These are phyloP conservation scores for Drosophila ercepeae DNA, from an alignment of 1,140 invertebrate species.

Conservation along the genomic window DNA sequence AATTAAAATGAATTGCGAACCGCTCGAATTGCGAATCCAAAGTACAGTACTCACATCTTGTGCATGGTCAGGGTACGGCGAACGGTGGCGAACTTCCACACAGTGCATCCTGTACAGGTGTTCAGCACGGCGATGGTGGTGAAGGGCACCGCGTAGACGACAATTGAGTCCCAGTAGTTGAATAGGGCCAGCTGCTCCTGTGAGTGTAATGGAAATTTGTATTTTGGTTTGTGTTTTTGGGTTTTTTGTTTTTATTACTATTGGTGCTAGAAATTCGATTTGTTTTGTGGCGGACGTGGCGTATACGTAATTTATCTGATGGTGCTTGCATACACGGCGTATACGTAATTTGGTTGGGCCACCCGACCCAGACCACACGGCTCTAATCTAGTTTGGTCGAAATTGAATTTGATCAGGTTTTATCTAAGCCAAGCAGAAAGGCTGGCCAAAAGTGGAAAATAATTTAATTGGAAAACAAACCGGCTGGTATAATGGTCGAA, in stretches of 20 bases:
- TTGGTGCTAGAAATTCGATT: constrained; percentile 16
- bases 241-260: constrained; percentile 14
- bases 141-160: constrained; percentile 90
- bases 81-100: constrained; percentile 86
- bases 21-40: too few species aligned
- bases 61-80: constrained; percentile 85
- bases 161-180: constrained; percentile 88
- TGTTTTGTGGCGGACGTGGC: constrained; percentile 22
- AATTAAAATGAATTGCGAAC: too few species aligned
- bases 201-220: constrained; percentile 14
- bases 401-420: constrained; percentile 16
- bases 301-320: constrained; percentile 39
- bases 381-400: constrained; percentile 18
- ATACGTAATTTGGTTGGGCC: constrained; percentile 32
- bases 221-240: background rate
- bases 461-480: constrained; percentile 24
- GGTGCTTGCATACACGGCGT: constrained; percentile 8
- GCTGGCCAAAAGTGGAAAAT: background rate
- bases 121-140: constrained; percentile 89
- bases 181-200: constrained; percentile 85
- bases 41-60: constrained; percentile 57
- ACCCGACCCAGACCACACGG: constrained; percentile 1
- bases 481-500: background rate
- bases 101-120: constrained; percentile 87
- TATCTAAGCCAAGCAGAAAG: background rate